These are phyloP conservation scores for Lutraria rhynchaena DNA, from an alignment of 1,140 invertebrate genomes.

Conservation along the genomic window DNA sequence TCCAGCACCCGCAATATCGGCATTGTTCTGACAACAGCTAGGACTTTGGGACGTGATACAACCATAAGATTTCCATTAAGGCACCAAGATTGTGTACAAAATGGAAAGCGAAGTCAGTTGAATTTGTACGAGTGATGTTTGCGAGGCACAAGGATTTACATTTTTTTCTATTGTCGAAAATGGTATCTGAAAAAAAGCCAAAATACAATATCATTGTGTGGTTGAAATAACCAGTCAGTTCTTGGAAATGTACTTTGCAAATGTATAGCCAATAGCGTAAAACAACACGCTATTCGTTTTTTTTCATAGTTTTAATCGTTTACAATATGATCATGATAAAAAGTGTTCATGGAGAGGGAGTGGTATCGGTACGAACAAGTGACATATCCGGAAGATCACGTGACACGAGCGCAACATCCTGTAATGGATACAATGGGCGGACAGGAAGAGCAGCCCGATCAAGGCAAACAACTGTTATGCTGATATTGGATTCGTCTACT, in stretches of 20 bases:
- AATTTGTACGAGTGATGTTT: slow-evolving; percentile 46
- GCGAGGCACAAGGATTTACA: slow-evolving; percentile 65
- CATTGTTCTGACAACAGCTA: slow-evolving; percentile 73
- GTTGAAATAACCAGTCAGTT: slow-evolving; percentile 45
- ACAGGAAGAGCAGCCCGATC: not conserved
- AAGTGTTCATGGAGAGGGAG: slow-evolving; percentile 58
- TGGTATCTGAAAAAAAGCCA: slow-evolving; percentile 55
- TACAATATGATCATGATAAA: slow-evolving; percentile 76
- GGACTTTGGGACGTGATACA: slow-evolving; percentile 72
- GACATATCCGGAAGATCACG: not conserved
- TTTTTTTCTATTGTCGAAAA: slow-evolving; percentile 65
- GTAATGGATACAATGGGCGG: not conserved
- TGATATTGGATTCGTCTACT: slow-evolving; percentile 70
- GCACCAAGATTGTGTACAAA: slow-evolving; percentile 65
- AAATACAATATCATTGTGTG: slow-evolving; percentile 66
- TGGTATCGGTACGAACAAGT: not conserved
- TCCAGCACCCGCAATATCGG: slow-evolving; percentile 73
- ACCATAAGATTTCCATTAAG: slow-evolving; percentile 71
- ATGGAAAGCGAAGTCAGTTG: slow-evolving; percentile 65
- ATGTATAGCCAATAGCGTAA: slow-evolving; percentile 72
- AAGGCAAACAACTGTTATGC: slow-evolving; percentile 70
- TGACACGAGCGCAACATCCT: not conserved
- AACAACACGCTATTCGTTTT: slow-evolving; percentile 67
- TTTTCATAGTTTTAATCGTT: slow-evolving; percentile 67
- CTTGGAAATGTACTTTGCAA: slow-evolving; percentile 58